Evolutionary conservation across 2,797 vertebrate genomes (phyloP), one percentile per base, ranked within the genome.

Genomic region (Euthynnus affinis): DNA sequence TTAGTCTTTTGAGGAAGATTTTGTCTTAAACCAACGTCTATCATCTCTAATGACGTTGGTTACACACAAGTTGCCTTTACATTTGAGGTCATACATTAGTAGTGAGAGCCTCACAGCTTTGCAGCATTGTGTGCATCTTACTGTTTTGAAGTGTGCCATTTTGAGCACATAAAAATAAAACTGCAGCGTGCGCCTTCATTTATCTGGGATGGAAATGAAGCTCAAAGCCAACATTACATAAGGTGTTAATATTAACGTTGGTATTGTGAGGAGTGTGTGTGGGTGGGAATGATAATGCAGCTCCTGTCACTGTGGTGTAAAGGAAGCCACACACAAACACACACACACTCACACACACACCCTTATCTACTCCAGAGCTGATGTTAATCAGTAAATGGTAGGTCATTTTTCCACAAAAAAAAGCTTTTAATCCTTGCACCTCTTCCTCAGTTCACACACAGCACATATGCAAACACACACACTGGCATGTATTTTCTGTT

Each of bases 281-380:
- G 83, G 85, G 88, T 18, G 76, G 71, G 57, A 67, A 80, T 82
- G 76, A 84, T 96, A 96, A 96, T 96, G 95, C 88, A 94, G 87
- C 93, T 93, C 90, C 69, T 85, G 66, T 82, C 82, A 82, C 67
- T 63, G 62, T 66, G 71, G 64, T 69, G 71, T 74, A 80, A 76
- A 76, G 58, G 78, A 70, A 81, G 67, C 67, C 63, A 73, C 53
- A 78, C 25, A 49, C 63, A 17, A 14, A 48, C 46, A 42, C 56
- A 51, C 74, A 66, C 74, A 77, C 52, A 59, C 27, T 25, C 65
- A 56, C 65, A 63, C 44, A 70, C 25, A 51, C 46, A 34, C 12
- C 12, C 1, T 29, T 66, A 69, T 81, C 69, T 80, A 32, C 60
- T 59, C 58, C 42, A 66, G 48, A 72, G 71, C 71, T 76, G 79